Base-by-base conservation (phyloP, 2,888 invertebrate genomes). In the Caenorhabditis sp. region DNA sequence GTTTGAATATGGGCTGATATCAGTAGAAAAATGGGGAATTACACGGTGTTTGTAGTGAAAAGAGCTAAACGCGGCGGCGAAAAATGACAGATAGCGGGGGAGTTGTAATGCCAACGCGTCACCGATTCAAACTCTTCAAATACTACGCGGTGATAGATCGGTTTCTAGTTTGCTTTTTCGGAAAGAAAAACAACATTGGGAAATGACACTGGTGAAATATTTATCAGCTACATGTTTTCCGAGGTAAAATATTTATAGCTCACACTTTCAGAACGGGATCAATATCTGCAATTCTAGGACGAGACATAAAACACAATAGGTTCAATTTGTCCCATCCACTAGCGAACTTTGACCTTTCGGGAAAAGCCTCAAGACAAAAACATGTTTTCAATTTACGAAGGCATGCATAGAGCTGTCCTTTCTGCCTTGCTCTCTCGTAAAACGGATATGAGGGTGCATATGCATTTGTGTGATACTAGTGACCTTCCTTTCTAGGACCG, bases 351-450 rank as follows among this genome's bases (percentile, higher is more conserved):
- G 70, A 53, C 70, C 70, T 70, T 53, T 58, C 17, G 37, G 4
- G 24, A n/a, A n/a, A 37, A 45, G 35, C 45, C 55, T 55, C 41
- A 3, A 20, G 35, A 45, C 41, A 52, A 70, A 68, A 70, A 70
- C 70, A 70, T 70, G 70, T 70, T 70, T 70, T 70, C 59, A 70
- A 70, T 70, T 70, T 70, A 37, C 27, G 59, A 32, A 30, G 43
- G 43, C 37, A 20, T 15, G 32, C 37, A 53, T 43, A 11, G 32
- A 39, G 32, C 17, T 27, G 8, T 30, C 50, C 37, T 13, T 24
- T 62, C 61, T 20, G 32, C 27, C 39, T 46, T 39, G 17, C 22
- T 45, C 39, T 41, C 39, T 58, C 50, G 58, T 68, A 41, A 68
- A 68, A 50, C 22, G 45, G 39, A 56, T 66, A 56, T 66, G 66